These are phyloP conservation scores for Parus major DNA, from an alignment of 2,113 vertebrate genomes.

Conservation along the genomic window DNA sequence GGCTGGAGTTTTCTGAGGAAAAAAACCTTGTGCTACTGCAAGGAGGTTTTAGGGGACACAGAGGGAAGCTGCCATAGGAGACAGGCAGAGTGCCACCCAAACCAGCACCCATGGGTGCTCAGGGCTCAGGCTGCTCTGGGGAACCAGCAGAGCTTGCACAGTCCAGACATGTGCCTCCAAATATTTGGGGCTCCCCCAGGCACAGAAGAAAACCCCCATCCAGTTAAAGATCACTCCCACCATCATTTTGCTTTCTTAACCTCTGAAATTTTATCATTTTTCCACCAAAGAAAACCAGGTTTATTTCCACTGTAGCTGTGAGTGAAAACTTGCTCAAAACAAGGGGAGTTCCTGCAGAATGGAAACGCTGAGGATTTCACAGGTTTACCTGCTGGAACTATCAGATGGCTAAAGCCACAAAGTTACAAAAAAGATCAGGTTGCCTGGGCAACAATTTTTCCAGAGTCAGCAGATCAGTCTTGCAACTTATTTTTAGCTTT, in stretches of 20 bases:
- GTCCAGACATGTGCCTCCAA: accelerated
- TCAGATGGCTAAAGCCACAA: not conserved
- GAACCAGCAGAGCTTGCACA: not conserved
- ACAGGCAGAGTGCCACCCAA: not conserved
- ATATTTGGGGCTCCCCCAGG: not conserved
- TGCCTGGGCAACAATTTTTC: slow-evolving; percentile 51
- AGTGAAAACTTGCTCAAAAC: not conserved
- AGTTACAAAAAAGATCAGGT: slow-evolving; percentile 26
- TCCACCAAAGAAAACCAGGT: not conserved
- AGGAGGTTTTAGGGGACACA: not conserved
- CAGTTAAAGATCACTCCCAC: not conserved
- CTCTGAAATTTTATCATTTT: not conserved
- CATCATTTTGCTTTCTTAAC: not conserved
- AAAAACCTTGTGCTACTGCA: not conserved
- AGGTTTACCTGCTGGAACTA: not conserved
- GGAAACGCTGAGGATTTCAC: not conserved
- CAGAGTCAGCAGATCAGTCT: slow-evolving; percentile 51
- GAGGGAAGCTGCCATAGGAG: not conserved
- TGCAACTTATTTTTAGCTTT: slow-evolving; percentile 45
- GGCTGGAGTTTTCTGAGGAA: not conserved
- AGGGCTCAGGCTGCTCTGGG: accelerated
- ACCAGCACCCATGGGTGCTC: not conserved
- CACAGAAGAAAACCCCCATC: not conserved
- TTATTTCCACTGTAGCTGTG: not conserved
- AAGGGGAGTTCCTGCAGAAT: not conserved